Percentiles rank a stretch among this genome's conserved stretches.
Conservation (phyloP, 1,140 invertebrate genomes). For the Cephus cinctus region DNA sequence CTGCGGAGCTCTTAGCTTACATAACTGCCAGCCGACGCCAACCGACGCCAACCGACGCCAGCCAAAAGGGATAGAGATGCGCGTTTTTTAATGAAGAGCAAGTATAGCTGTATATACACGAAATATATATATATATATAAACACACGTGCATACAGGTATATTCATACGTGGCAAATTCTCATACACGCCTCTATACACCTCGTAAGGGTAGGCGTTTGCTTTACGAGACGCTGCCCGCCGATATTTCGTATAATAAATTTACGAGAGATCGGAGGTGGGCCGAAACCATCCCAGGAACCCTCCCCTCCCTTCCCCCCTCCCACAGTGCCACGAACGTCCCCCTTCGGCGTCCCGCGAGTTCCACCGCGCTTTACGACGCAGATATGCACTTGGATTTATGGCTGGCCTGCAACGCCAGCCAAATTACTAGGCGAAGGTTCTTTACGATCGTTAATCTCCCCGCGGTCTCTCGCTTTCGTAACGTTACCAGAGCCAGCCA, state of each 20-base stretch:
- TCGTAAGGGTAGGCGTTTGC: constrained; percentile 14
- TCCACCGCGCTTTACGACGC: constrained; percentile 26
- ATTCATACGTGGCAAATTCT: too few species aligned
- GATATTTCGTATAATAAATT: constrained; percentile 29
- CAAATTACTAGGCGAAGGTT: constrained; percentile 31
- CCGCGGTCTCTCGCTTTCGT: constrained; percentile 20
- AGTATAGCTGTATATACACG: too few species aligned
- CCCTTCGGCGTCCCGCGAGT: constrained; percentile 19
- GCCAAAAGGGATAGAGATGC: constrained; percentile 19
- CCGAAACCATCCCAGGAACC: constrained; percentile 7
- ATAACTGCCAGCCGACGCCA: too few species aligned
- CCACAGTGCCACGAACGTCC: constrained; percentile 9
- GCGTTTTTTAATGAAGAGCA: too few species aligned
- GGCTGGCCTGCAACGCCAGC: constrained; percentile 24
- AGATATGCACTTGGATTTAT: constrained; percentile 28
- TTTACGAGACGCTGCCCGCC: constrained; percentile 23
- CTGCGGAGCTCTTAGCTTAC: too few species aligned
- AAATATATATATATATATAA: too few species aligned
- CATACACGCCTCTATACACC: not conserved
- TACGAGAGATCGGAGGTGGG: constrained; percentile 21
- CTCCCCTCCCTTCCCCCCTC: constrained; percentile 9
- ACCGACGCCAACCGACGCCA: too few species aligned
- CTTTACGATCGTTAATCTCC: constrained; percentile 32
- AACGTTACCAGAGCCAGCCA: constrained; percentile 23
- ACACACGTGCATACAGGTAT: too few species aligned